Conservation (phyloP, 2,113 vertebrate species). For the Anolis carolinensis region DNA sequence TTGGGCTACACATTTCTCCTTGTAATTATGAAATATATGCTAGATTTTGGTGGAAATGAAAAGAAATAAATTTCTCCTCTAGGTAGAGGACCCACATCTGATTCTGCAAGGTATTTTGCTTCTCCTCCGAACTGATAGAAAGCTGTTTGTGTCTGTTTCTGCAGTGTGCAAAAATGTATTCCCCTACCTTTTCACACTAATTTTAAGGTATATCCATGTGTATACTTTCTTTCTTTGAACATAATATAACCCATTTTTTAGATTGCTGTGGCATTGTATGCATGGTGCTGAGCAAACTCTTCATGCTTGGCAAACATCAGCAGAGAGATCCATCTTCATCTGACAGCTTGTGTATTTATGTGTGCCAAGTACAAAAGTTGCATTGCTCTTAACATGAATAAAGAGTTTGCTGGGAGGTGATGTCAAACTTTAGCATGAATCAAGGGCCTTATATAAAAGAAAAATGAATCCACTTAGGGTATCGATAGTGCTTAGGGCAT, state of each 20-base stretch:
- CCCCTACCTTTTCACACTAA: background rate
- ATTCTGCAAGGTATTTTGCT: background rate
- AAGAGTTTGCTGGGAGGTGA: background rate
- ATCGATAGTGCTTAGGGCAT: background rate
- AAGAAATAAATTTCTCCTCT: background rate
- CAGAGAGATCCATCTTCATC: conserved; percentile 15
- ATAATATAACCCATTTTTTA: background rate
- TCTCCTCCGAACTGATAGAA: background rate
- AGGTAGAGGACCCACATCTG: background rate
- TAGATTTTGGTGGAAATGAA: background rate
- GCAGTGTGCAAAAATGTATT: background rate
- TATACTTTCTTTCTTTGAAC: background rate
- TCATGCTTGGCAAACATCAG: background rate
- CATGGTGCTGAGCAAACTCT: background rate
- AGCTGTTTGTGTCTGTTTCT: background rate
- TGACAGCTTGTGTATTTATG: background rate
- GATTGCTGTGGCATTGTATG: background rate
- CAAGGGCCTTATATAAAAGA: background rate
- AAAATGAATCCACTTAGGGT: background rate
- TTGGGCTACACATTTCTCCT: background rate
- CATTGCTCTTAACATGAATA: background rate
- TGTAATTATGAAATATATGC: background rate
- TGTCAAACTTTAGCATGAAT: background rate
- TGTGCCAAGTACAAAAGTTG: conserved; percentile 5
- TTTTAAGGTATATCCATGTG: background rate